phyloP scores from a whole-genome alignment of 92 coral and sea anemone species.

The Heliopora coerulea region DNA sequence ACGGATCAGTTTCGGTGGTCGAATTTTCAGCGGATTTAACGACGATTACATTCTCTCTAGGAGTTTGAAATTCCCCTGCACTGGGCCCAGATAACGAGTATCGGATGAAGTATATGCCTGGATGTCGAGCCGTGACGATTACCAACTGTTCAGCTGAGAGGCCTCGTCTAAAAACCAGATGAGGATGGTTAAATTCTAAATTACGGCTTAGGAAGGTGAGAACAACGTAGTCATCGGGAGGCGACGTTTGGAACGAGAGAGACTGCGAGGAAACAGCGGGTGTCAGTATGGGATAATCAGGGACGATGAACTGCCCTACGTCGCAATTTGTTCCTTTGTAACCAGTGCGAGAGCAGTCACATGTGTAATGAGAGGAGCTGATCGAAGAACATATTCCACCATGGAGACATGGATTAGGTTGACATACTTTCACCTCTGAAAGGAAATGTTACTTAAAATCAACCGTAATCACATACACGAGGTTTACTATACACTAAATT shows the following conservation, averaged over 20 bases:
- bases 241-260: slow-evolving; percentile 54
- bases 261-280: slow-evolving; percentile 18
- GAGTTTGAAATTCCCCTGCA: slow-evolving; percentile 44
- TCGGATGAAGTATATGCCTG: slow-evolving; percentile 55
- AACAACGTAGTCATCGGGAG: slow-evolving; percentile 50
- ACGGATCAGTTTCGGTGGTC: slow-evolving; percentile 28
- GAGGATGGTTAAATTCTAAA: slow-evolving; percentile 44
- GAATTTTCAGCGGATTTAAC: slow-evolving; percentile 26
- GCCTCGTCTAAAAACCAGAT: slow-evolving; percentile 37
- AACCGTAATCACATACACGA: no score
- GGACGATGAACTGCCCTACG: slow-evolving; percentile 48
- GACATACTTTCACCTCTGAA: slow-evolving; percentile 61
- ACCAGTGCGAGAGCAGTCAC: slow-evolving; percentile 68
- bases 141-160: slow-evolving; percentile 2
- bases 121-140: slow-evolving; percentile 49
- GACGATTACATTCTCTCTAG: slow-evolving; percentile 48
- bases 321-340: slow-evolving; percentile 58
- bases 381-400: slow-evolving; percentile 57
- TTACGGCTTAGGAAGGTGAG: slow-evolving; percentile 41
- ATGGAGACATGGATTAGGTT: slow-evolving; percentile 65
- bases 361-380: slow-evolving; percentile 46
- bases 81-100: slow-evolving; percentile 62
- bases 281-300: slow-evolving; percentile 53
- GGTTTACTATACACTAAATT: no score
- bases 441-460: no score